These are phyloP conservation scores for Drosophila paulistorum DNA, from an alignment of 1,140 invertebrate genomes.

Conservation along the genomic window DNA sequence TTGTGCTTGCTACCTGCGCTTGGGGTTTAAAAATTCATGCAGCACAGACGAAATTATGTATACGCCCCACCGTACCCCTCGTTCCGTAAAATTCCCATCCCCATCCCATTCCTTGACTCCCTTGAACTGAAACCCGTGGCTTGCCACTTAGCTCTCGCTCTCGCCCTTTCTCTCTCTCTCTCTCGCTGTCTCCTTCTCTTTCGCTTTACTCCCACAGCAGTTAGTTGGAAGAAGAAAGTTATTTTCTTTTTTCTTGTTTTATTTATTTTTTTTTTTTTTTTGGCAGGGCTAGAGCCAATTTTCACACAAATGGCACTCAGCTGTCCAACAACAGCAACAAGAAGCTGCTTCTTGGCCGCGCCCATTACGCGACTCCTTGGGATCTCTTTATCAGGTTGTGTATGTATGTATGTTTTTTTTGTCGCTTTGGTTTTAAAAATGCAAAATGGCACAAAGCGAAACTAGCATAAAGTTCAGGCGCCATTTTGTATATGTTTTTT, in stretches of 20 bases:
- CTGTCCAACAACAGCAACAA: constrained; percentile 49
- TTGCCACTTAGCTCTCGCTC: constrained; percentile 27
- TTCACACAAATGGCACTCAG: constrained; percentile 73
- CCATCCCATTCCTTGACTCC: not conserved
- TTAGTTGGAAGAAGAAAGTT: constrained; percentile 48
- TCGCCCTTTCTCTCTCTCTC: not conserved
- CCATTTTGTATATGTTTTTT: constrained; percentile 42
- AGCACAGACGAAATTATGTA: constrained; percentile 76
- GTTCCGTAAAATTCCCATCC: not conserved
- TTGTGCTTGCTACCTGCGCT: constrained; percentile 62
- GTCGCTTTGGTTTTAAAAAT: constrained; percentile 65
- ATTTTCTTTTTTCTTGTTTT: constrained; percentile 41
- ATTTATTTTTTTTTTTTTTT: no score
- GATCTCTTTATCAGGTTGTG: constrained; percentile 18
- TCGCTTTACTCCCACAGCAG: not conserved
- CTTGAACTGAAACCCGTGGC: constrained; percentile 4
- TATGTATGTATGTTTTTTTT: constrained; percentile 16
- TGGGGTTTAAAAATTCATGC: constrained; percentile 75
- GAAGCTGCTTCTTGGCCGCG: constrained; percentile 40
- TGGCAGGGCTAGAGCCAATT: constrained; percentile 71
- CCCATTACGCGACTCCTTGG: constrained; percentile 53
- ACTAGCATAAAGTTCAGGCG: constrained; percentile 64
- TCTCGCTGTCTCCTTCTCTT: no score
- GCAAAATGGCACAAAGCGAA: constrained; percentile 69
- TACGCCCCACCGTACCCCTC: constrained; percentile 46